Evolutionary conservation across 2,113 vertebrate genomes (phyloP), one percentile per base, ranked within the genome.

Genomic region (Pagrus major): DNA sequence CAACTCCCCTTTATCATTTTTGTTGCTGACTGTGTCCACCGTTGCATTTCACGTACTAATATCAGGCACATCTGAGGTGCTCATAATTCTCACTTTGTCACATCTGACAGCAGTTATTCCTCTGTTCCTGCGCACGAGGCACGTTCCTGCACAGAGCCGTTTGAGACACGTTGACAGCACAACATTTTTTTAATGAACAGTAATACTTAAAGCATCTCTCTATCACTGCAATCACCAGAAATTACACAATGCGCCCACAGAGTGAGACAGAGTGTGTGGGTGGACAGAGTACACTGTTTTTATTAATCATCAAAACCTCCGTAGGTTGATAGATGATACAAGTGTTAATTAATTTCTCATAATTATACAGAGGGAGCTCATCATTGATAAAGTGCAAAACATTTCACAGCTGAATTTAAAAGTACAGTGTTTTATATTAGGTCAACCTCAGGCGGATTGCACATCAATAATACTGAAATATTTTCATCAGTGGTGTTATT

Each of bases 311-410:
- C 76, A 87, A 79, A 86, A 82, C 80, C 77, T 89, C 71, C 58
- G 80, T 87, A 84, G 88, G 88, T 85, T 90, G 88, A 86, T 73
- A 78, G 59, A 91, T 87, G 89, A 85, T 78, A 83, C 82, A 84
- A 76, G 77, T 81, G 80, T 85, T 91, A 86, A 93, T 93, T 90
- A 76, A 87, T 87, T 85, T 80, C 61, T 86, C 71, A 83, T 86
- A 83, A 93, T 84, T 82, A 86, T 69, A 82, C 71, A 77, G 65
- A 66, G 41, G 47, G 72, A 80, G 85, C 84, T 90, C 60, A 71
- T 78, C 70, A 71, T 70, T 83, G 82, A 86, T 86, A 78, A 85
- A 88, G 46, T 72, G 78, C 15, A 73, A 77, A 86, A 85, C 67
- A 86, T 85, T 84, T 90, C 42, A 51, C 74, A 77, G 74, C 66